Percentiles rank a stretch among this genome's conserved stretches.
Evolutionary conservation across 2,797 vertebrate species (phyloP).

Genomic region (Pachyuromys duprasi): DNA sequence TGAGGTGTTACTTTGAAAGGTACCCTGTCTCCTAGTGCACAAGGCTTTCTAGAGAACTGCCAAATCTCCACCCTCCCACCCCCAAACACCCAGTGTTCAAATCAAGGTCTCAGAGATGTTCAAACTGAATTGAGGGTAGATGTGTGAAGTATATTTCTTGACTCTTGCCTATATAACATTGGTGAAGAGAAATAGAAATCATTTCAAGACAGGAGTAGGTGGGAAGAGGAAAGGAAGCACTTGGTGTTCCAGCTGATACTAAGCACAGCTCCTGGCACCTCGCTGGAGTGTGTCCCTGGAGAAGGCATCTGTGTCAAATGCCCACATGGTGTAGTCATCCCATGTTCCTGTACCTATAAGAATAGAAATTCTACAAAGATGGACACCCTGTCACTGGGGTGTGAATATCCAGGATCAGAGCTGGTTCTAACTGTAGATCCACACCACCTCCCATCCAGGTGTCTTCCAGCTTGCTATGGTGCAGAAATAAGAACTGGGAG

Average conservation of each 20-base stretch:
- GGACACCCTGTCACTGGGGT: not conserved
- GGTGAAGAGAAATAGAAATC: slow-evolving; percentile 5
- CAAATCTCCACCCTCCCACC: not conserved
- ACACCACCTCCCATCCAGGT: not conserved
- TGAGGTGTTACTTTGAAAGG: slow-evolving; percentile 5
- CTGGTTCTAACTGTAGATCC: not conserved
- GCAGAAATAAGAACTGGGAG: not conserved
- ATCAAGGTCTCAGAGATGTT: slow-evolving; percentile 24
- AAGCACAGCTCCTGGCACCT: not conserved
- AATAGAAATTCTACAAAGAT: not conserved
- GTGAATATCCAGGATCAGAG: not conserved
- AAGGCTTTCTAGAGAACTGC: not conserved
- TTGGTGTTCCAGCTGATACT: not conserved
- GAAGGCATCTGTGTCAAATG: not conserved
- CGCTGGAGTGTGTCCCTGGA: not conserved
- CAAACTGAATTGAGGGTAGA: not conserved
- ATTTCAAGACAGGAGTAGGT: not conserved
- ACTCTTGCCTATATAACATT: not conserved
- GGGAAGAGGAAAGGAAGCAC: not conserved
- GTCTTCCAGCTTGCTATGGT: not conserved
- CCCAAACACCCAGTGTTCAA: not conserved
- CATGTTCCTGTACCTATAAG: not conserved
- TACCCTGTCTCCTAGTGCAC: not conserved
- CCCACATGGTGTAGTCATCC: not conserved
- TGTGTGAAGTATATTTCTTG: slow-evolving; percentile 43